Base-by-base conservation (phyloP, 2,888 invertebrate genomes). In the Crepidodera aurea region DNA sequence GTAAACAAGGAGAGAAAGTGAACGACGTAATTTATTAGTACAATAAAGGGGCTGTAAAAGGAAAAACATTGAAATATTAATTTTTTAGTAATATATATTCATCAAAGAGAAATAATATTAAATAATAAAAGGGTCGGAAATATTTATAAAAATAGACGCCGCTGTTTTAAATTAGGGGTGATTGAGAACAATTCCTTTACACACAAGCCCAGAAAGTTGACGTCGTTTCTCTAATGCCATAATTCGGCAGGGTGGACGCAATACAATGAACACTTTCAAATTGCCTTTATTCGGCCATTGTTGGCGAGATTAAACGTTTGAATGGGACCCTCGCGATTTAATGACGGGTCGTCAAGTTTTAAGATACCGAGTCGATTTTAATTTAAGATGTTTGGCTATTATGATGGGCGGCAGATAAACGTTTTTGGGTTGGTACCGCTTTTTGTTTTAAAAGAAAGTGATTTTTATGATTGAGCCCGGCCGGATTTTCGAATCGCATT, bases 201-300 rank as follows among this genome's bases (percentile, higher is more conserved):
- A 53, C 62, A 44, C 54, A 63, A 56, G 59, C 62, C 60, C 59
- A 66, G 62, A 57, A 62, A 48, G 48, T 60, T 60, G 67, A 65
- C 61, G 61, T 66, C 57, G 62, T 64, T 66, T 59, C 56, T 50
- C 60, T 53, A 51, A 60, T 60, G 37, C 60, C 62, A 68, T 65
- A 66, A 68, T 69, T 65, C 66, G 67, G 67, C 61, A 54, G 59
- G 60, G 46, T 48, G 50, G 56, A 61, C 54, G 64, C 56, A 65
- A 42, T 66, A 66, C 67, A 65, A 69, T 65, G 63, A 60, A 54
- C 62, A 63, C 64, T 57, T 62, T 39, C 61, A 66, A 70, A 70
- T 68, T 69, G 67, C 69, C 67, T 68, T 66, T 62, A 70, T 66
- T 68, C 68, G 63, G 25, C 60, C 53, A 66, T 66, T 66, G 66